Percentiles rank a stretch among this genome's conserved stretches.
phyloP scores from a whole-genome alignment of 2,113 vertebrate genomes.

The Raja brachyura region DNA sequence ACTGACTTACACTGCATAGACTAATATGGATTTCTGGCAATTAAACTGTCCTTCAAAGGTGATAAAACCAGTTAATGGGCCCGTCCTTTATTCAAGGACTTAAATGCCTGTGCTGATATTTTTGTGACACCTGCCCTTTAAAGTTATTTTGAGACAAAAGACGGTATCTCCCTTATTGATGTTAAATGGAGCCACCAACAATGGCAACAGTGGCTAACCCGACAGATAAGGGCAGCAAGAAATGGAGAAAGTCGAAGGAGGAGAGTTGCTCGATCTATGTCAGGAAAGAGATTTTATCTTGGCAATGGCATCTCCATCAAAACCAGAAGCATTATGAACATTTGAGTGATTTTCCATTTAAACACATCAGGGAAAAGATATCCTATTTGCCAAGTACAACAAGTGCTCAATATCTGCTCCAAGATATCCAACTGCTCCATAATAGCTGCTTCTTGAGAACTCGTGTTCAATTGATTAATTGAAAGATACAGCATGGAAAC shows the following conservation, averaged over 20 bases:
- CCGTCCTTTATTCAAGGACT: neutral
- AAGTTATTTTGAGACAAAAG: neutral
- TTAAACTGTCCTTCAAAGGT: neutral
- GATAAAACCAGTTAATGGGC: neutral
- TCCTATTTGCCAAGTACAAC: neutral
- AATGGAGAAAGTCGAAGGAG: neutral
- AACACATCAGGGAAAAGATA: no score
- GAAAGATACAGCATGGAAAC: no score
- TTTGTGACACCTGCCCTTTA: constrained; percentile 6
- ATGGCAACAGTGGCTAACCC: neutral
- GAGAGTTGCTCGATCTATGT: neutral
- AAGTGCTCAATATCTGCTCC: neutral
- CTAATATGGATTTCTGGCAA: neutral
- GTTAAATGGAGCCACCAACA: neutral
- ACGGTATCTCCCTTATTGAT: neutral
- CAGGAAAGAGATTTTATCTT: neutral
- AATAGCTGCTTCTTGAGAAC: neutral
- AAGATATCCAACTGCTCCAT: neutral
- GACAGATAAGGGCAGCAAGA: neutral
- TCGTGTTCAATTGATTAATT: no score
- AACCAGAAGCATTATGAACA: neutral
- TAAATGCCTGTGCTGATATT: neutral
- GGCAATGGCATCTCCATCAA: neutral
- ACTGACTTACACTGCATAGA: neutral
- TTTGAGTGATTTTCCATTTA: neutral